Base-by-base conservation (phyloP, 2,888 invertebrate species). In the Eucera pruinosa region DNA sequence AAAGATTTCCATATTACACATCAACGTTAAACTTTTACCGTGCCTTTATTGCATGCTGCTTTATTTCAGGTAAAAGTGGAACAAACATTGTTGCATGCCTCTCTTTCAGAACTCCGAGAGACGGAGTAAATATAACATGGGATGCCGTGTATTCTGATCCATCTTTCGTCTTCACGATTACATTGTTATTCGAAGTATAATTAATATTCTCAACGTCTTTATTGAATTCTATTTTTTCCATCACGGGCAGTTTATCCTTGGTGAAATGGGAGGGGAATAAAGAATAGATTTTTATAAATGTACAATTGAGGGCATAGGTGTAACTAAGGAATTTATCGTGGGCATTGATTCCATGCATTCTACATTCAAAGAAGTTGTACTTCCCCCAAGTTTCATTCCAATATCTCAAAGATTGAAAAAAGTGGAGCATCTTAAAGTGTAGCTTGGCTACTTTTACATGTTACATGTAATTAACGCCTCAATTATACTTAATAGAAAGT, bases 31-130 rank as follows among this genome's bases (percentile, higher is more conserved):
- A 78, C 20, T 68, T 70, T 80, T 70, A 67, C 50, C 70, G 61
- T 89, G 91, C 93, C 87, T 94, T 91, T 81, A 95, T 95, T 11
- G 94, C 92, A 71, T 92, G 93, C 0, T 94, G 88, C 91, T 95
- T 96, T 43, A 90, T 90, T 2, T 88, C 82, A 3, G 95, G 94
- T 27, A 96, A 90, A 15, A 92, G 85, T 0, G 96, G 96, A 55
- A 91, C 92, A 89, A 96, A 96, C n/a, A 96, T 90, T 30, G 92
- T 89, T 0, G 85, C 81, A 83, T 94, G 93, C 78, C 93, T 93
- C 85, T 95, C 94, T 87, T 96, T 96, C 64, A 96, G 90, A 58
- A 95, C 95, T 1, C 95, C 96, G 5, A 96, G 89, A 2, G 96
- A 95, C 0, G 95, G 92, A 0, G 96, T 96, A 15, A 95, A 93